Percentiles rank a stretch among this genome's conserved stretches.
Evolutionary conservation across 2,888 invertebrate species (phyloP).

Genomic region (Calliopum simillimum): DNA sequence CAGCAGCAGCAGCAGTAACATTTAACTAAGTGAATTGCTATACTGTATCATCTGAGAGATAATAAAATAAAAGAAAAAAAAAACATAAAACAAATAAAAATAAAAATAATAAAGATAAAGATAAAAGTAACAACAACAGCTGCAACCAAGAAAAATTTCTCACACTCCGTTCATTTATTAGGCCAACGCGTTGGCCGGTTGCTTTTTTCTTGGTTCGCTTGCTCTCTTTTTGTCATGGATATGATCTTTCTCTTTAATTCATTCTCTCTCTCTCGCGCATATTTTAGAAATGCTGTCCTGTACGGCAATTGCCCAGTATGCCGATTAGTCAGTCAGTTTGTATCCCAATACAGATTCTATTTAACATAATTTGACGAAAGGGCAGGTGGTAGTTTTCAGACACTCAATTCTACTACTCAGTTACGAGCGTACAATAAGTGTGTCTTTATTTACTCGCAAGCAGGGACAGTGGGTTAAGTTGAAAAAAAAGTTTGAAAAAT

Average conservation of each 20-base stretch:
- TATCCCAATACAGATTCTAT: slow-evolving; percentile 35
- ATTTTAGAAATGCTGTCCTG: neutral
- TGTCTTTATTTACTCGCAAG: slow-evolving; percentile 38
- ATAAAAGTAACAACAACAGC: slow-evolving; percentile 61
- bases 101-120: slow-evolving; percentile 31
- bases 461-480: slow-evolving; percentile 57
- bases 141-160: slow-evolving; percentile 65
- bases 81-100: slow-evolving; percentile 32
- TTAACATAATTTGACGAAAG: slow-evolving; percentile 55
- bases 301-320: slow-evolving; percentile 38
- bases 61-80: too few species aligned
- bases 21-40: slow-evolving; percentile 25
- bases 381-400: slow-evolving; percentile 62
- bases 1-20: neutral
- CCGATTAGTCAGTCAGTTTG: slow-evolving; percentile 26
- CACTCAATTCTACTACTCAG: slow-evolving; percentile 18
- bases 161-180: slow-evolving; percentile 55
- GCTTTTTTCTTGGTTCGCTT: neutral
- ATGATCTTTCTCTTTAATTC: slow-evolving; percentile 47
- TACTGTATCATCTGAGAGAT: too few species aligned
- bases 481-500: neutral
- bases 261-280: neutral
- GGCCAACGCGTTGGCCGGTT: slow-evolving; percentile 1
- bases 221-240: neutral
- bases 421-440: slow-evolving; percentile 36